A percentile compares a stretch with the other conserved stretches of the same genome.
Conservation (phyloP, 2,113 vertebrate species). For the Charina bottae region DNA sequence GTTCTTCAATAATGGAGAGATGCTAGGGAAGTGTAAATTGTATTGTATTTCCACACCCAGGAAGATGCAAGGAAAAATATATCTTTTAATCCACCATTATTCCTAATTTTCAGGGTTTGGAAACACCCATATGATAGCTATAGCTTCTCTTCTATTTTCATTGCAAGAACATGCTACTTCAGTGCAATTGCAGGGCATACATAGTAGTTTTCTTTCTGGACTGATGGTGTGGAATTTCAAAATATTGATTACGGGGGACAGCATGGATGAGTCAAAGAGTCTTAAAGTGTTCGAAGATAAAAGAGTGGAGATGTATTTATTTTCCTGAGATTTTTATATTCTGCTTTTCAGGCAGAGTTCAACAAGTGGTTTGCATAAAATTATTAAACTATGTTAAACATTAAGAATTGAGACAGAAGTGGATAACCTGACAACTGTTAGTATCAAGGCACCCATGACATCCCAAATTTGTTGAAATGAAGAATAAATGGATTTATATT, state of each 20-base stretch:
- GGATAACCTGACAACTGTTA: neutral
- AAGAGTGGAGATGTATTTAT: fast-evolving
- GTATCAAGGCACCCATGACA: neutral
- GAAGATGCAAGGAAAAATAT: slow-evolving; percentile 26
- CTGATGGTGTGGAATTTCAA: neutral
- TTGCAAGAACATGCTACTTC: neutral
- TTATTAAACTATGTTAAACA: neutral
- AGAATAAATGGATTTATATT: neutral
- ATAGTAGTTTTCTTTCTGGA: slow-evolving; percentile 23
- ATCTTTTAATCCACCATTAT: neutral
- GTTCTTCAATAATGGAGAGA: slow-evolving; percentile 15
- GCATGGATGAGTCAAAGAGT: neutral
- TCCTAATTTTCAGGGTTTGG: slow-evolving; percentile 23
- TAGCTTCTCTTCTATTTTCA: slow-evolving; percentile 4
- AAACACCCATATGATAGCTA: slow-evolving; percentile 31
- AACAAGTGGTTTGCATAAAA: neutral
- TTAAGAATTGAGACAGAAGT: neutral
- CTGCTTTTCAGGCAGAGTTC: neutral
- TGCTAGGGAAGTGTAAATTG: slow-evolving; percentile 17
- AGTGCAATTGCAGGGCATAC: neutral
- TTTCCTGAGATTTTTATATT: neutral
- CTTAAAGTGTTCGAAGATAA: slow-evolving; percentile 6
- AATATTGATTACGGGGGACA: neutral
- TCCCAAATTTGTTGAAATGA: neutral
- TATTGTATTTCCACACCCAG: slow-evolving; percentile 15